These are phyloP conservation scores for Chinchilla lanigera DNA, from an alignment of 2,113 vertebrate genomes.

Conservation along the genomic window DNA sequence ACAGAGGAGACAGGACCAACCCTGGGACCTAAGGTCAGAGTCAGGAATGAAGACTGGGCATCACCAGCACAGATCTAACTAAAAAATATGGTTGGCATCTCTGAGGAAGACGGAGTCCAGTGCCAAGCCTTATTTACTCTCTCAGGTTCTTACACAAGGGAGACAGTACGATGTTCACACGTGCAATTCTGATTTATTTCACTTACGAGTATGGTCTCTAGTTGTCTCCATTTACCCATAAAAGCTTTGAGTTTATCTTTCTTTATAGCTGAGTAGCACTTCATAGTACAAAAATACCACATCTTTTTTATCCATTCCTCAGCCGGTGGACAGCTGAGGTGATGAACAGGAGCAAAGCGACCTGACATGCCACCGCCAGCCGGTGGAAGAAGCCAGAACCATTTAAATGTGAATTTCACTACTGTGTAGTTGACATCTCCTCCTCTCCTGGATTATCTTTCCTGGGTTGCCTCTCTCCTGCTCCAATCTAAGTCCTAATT, in stretches of 20 bases:
- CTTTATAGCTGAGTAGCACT: too few relatives aligned
- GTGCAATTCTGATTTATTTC: too few relatives aligned
- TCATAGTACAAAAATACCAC: too few relatives aligned
- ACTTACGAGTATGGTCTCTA: too few relatives aligned
- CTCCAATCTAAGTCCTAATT: not conserved
- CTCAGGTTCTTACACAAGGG: too few relatives aligned
- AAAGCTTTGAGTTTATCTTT: too few relatives aligned
- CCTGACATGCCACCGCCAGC: not conserved
- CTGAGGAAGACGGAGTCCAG: not conserved
- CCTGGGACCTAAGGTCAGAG: not conserved
- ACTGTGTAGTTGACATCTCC: not conserved
- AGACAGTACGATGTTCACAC: too few relatives aligned
- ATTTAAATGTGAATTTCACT: not conserved
- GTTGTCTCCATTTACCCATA: too few relatives aligned
- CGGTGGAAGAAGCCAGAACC: too few relatives aligned
- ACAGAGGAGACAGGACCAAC: not conserved
- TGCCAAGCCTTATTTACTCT: not conserved
- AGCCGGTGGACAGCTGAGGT: too few relatives aligned
- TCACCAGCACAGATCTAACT: not conserved
- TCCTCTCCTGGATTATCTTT: not conserved
- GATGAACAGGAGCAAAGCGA: not conserved
- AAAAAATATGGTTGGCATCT: not conserved
- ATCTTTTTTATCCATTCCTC: too few relatives aligned
- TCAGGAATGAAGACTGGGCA: not conserved
- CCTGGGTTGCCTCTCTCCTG: rapidly evolving